A percentile compares a stretch with the other conserved stretches of the same genome.
Conservation (phyloP, 2,888 invertebrate genomes). For the Terebella lapidaria region DNA sequence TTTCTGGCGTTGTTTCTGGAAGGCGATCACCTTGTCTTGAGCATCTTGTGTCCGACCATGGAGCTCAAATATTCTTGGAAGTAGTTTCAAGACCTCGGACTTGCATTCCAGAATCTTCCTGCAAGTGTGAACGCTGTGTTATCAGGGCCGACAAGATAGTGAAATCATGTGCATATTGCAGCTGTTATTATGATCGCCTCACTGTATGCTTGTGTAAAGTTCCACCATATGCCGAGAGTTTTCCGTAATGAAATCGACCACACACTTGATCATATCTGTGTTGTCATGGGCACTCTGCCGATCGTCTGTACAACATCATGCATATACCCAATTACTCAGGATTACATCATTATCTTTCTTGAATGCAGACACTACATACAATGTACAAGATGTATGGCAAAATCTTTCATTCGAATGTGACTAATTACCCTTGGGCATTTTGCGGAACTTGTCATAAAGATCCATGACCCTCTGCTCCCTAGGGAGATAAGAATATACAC, state of each 20-base stretch:
- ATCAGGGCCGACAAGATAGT: not conserved
- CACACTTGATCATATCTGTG: not conserved
- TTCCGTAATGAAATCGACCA: not conserved
- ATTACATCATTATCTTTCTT: no score
- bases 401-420: no score
- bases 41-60: not conserved
- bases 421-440: not conserved
- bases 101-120: not conserved
- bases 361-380: no score
- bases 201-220: not conserved
- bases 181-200: no score
- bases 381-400: no score
- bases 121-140: not conserved
- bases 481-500: not conserved
- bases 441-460: not conserved
- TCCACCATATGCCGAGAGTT: not conserved
- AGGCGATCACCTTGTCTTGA: not conserved
- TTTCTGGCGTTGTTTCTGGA: conserved; percentile 1
- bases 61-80: not conserved
- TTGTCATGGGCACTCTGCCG: not conserved
- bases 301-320: no score
- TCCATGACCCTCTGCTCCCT: not conserved
- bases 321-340: no score
- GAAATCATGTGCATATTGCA: no score
- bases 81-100: not conserved